phyloP scores from a whole-genome alignment of 2,797 vertebrate genomes.

The Poecilia velifera region DNA sequence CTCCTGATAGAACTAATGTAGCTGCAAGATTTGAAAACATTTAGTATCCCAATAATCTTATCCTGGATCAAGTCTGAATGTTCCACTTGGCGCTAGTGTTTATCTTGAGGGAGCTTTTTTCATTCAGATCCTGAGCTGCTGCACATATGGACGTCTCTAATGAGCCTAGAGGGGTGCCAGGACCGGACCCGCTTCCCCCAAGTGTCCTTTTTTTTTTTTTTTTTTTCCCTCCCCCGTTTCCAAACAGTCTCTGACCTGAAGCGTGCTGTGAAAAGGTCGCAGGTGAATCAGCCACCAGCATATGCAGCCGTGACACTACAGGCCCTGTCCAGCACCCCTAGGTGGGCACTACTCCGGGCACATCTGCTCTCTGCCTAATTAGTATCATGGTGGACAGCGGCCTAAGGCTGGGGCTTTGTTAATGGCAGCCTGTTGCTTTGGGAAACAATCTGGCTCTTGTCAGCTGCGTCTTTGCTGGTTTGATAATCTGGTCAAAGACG shows the following conservation, averaged over 20 bases:
- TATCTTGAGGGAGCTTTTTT: conserved; percentile 30
- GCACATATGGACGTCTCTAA: conserved; percentile 76
- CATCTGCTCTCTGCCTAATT: conserved; percentile 78
- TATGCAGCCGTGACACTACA: conserved; percentile 42
- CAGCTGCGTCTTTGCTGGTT: conserved; percentile 58
- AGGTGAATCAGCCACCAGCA: conserved; percentile 68
- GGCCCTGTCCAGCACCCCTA: conserved; percentile 62
- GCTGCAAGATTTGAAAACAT: not conserved
- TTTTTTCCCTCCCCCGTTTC: conserved; percentile 32
- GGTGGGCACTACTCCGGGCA: conserved; percentile 60
- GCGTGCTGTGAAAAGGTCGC: conserved; percentile 73
- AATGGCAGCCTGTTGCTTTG: conserved; percentile 77
- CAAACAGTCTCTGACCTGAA: conserved; percentile 59
- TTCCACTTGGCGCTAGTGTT: conserved; percentile 32
- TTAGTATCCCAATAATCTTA: conserved; percentile 6
- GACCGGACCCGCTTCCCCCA: conserved; percentile 48
- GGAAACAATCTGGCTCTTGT: conserved; percentile 68
- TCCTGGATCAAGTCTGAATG: conserved; percentile 24
- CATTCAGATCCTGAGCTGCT: conserved; percentile 50
- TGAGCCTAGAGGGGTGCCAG: conserved; percentile 69
- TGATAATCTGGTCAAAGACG: conserved; percentile 62
- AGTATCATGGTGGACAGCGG: conserved; percentile 70
- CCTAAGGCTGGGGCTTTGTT: conserved; percentile 67
- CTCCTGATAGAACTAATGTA: not conserved
- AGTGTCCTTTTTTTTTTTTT: conserved; percentile 40